Conservation (phyloP, 2,888 invertebrate species). For the Tubulanus polymorphus region DNA sequence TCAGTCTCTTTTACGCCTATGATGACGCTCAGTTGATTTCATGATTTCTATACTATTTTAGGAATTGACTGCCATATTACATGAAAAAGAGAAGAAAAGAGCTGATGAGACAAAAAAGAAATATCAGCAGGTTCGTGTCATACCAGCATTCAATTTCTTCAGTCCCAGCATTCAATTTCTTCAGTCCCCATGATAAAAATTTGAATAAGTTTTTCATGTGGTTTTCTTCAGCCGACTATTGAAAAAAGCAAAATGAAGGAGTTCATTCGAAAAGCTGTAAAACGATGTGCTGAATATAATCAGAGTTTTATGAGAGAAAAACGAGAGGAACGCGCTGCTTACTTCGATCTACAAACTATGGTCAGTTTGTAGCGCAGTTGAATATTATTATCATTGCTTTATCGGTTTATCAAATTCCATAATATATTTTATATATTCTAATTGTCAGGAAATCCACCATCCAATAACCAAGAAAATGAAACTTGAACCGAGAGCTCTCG, state of each 20-base stretch:
- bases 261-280: constrained; percentile 47
- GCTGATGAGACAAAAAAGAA: constrained; percentile 52
- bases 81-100: constrained; percentile 50
- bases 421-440: constrained; percentile 5
- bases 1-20: neutral
- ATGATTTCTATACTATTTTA: constrained; percentile 20
- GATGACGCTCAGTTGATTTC: neutral
- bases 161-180: no score
- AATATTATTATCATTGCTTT: neutral
- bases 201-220: no score
- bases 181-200: no score
- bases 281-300: constrained; percentile 74
- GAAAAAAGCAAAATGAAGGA: constrained; percentile 46
- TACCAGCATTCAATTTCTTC: no score
- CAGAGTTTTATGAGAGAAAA: constrained; percentile 71
- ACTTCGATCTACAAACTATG: constrained; percentile 86
- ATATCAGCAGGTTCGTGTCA: constrained; percentile 52
- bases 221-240: constrained; percentile 40
- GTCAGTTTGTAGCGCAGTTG: constrained; percentile 28
- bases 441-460: constrained; percentile 66
- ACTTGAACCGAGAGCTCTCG: constrained; percentile 53
- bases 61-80: constrained; percentile 48
- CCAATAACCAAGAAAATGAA: constrained; percentile 56
- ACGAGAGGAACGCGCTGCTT: constrained; percentile 72
- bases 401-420: neutral